phyloP scores from a whole-genome alignment of 2,113 vertebrate species.

The Crotalus horridus region DNA sequence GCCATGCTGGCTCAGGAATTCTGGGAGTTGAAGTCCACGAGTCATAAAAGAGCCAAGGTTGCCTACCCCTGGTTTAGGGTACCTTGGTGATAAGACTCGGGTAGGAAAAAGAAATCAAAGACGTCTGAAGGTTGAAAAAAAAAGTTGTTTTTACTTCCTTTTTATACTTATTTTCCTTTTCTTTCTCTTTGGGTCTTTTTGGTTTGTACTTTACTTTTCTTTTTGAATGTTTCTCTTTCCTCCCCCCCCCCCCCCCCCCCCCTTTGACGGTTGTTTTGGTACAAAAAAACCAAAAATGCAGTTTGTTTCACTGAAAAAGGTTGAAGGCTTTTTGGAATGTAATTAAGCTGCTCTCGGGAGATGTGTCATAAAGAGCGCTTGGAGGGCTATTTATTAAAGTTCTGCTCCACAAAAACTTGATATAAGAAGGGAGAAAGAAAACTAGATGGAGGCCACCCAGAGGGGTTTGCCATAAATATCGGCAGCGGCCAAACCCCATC shows the following conservation, averaged over 20 bases:
- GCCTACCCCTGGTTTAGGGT: too few species aligned
- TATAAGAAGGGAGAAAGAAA: background rate
- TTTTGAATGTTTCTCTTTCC: background rate
- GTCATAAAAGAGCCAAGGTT: too few species aligned
- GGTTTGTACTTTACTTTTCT: background rate
- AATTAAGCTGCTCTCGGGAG: background rate
- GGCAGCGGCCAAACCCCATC: background rate
- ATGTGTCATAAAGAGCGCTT: background rate
- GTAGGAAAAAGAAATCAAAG: too few species aligned
- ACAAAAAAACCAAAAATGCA: background rate
- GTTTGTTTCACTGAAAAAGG: background rate
- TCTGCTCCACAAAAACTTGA: background rate
- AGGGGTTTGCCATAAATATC: background rate
- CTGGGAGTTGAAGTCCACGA: too few species aligned
- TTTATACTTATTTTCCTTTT: background rate
- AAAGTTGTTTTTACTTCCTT: background rate
- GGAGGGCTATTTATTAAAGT: background rate
- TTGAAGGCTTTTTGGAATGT: background rate
- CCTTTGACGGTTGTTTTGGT: background rate
- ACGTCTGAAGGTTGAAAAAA: too few species aligned
- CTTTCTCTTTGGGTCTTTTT: background rate
- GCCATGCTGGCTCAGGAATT: too few species aligned
- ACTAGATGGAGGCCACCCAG: background rate
- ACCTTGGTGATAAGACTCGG: too few species aligned
- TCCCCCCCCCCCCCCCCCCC: too few species aligned